Evolutionary conservation across 2,797 vertebrate species (phyloP).

Genomic region (Eulemur coronatus): DNA sequence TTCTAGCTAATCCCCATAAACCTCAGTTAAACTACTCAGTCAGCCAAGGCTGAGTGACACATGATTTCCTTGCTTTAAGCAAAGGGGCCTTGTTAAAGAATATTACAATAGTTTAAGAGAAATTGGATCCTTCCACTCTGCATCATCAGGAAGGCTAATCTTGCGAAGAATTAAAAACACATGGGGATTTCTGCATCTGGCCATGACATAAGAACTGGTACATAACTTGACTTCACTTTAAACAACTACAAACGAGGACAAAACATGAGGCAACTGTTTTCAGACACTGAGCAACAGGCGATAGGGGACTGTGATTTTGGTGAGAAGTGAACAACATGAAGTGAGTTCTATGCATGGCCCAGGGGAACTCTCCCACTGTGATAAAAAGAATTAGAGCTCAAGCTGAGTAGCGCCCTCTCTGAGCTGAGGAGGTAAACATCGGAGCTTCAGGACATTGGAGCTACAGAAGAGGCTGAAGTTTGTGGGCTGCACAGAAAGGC

Average conservation of each 20-base stretch:
- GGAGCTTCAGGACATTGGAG: no score
- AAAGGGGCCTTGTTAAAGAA: not conserved
- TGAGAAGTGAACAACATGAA: not conserved
- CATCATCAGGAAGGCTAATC: not conserved
- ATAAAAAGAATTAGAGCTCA: not conserved
- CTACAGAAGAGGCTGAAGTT: not conserved
- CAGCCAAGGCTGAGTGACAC: not conserved
- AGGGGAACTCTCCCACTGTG: not conserved
- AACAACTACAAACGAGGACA: not conserved
- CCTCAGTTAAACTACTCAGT: not conserved
- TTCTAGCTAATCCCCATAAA: conserved; percentile 2
- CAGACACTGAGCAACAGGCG: not conserved
- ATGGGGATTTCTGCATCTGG: not conserved
- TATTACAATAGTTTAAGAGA: not conserved
- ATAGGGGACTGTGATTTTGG: not conserved
- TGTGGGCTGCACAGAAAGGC: not conserved
- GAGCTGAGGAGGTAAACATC: not conserved
- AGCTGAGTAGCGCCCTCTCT: not conserved
- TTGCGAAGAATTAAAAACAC: conserved; percentile 20
- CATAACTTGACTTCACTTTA: not conserved
- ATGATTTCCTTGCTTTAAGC: not conserved
- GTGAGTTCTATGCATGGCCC: not conserved
- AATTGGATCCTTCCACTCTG: not conserved
- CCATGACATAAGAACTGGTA: not conserved
- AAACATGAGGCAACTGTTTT: not conserved